These are phyloP conservation scores for Bursaphelenchus mucronatus DNA, from an alignment of 1,140 invertebrate genomes.

Conservation along the genomic window DNA sequence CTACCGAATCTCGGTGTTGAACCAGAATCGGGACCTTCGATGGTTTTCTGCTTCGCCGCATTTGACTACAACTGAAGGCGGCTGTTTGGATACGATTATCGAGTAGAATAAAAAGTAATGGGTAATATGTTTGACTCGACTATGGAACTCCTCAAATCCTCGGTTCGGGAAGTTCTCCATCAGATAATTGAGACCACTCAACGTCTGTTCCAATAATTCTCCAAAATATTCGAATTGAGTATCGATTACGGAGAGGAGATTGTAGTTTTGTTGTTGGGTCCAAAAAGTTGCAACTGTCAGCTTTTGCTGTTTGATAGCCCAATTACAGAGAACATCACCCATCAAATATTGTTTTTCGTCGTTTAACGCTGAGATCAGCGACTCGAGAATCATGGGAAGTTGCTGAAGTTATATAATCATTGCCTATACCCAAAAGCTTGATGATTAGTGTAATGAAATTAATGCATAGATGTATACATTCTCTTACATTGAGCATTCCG, in stretches of 20 bases:
- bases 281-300: conserved; percentile 57
- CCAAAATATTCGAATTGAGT: conserved; percentile 61
- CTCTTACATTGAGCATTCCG: conserved; percentile 38
- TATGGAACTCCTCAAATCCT: conserved; percentile 52
- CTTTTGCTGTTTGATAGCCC: conserved; percentile 59
- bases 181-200: conserved; percentile 50
- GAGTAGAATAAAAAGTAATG: conserved; percentile 61
- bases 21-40: conserved; percentile 57
- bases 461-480: conserved; percentile 5
- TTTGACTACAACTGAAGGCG: conserved; percentile 58
- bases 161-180: conserved; percentile 47
- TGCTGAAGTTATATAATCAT: conserved; percentile 33
- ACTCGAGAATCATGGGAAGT: conserved; percentile 33
- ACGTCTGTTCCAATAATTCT: conserved; percentile 57
- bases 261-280: conserved; percentile 57
- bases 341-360: conserved; percentile 60
- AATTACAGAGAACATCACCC: conserved; percentile 43
- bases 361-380: conserved; percentile 47
- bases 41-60: conserved; percentile 61
- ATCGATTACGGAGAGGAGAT: conserved; percentile 49
- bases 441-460: neutral
- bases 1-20: conserved; percentile 59
- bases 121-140: conserved; percentile 48
- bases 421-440: conserved; percentile 7
- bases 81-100: conserved; percentile 54